Base-by-base conservation (phyloP, 2,113 vertebrate species). In the Myotis yumanensis region DNA sequence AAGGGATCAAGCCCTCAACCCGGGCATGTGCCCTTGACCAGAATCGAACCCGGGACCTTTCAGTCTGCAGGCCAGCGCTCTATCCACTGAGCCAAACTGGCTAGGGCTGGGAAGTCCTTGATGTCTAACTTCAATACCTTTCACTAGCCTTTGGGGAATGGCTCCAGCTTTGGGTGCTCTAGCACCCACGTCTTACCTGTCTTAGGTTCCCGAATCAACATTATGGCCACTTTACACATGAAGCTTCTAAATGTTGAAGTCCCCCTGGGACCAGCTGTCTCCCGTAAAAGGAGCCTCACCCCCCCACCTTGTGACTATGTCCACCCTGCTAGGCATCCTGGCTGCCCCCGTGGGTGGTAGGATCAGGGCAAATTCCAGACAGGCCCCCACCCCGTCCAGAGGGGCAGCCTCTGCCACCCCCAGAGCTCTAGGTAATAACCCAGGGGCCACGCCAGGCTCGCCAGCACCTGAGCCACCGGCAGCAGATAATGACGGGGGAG, bases 391-490 rank as follows among this genome's bases (percentile, higher is more conserved):
- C 96, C 91, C 6, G 71, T 91, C 89, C 96, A 93, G 95, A 97
- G 95, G 96, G 95, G 96, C 95, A 95, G 95, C 95, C 95, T 96
- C 68, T 97, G 95, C 97, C 96, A 91, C 97, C 97, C 97, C 96
- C 97, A 86, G 96, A 97, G 94, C 88, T 86, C 95, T 96, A 96
- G 97, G 96, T 97, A 97, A 97, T 97, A 97, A 97, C 97, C 96
- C 22, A 97, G 92, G 96, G 97, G 96, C 97, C 96, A 97, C 59
- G 62, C 94, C 97, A 97, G 97, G 95, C 97, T 97, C 94, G 92
- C 96, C 97, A 97, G 96, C 96, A 97, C 97, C 97, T 97, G 97
- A 97, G 97, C 97, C 97, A 97, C 96, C 95, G 96, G 97, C 97
- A 97, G 96, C 96, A 96, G 96, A 97, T 97, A 97, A 97, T 97